Evolutionary conservation across 2,888 invertebrate species (phyloP).

Genomic region (Neria commutata): DNA sequence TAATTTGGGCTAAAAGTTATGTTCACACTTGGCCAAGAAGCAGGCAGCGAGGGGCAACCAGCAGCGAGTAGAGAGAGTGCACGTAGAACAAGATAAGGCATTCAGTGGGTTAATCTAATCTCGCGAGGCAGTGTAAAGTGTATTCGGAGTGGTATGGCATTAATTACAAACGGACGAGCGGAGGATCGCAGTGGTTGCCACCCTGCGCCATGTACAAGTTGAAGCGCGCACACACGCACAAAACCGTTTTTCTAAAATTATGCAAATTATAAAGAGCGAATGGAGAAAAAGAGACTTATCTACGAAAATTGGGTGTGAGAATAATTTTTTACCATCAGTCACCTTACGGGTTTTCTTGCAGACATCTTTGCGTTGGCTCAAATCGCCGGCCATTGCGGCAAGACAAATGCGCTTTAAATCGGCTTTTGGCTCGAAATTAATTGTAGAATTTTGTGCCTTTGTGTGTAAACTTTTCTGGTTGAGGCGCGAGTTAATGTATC

Average conservation of each 20-base stretch:
- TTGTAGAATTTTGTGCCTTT: constrained; percentile 37
- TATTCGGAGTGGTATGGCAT: neutral
- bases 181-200: neutral
- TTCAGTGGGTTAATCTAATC: neutral
- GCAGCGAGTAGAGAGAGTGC: constrained; percentile 11
- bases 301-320: constrained; percentile 51
- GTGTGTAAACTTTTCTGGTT: constrained; percentile 39
- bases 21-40: constrained; percentile 45
- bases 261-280: constrained; percentile 1
- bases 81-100: constrained; percentile 1
- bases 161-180: neutral
- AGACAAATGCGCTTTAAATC: neutral
- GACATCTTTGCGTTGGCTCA: neutral
- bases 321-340: constrained; percentile 39
- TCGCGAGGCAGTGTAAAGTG: neutral
- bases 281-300: constrained; percentile 14
- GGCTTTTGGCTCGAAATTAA: constrained; percentile 44
- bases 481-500: constrained; percentile 44
- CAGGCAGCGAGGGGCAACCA: constrained; percentile 11
- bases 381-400: neutral
- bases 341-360: neutral
- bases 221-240: constrained; percentile 15
- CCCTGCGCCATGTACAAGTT: constrained; percentile 1
- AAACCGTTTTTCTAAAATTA: neutral
- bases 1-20: constrained; percentile 53